phyloP scores from a whole-genome alignment of 1,140 invertebrate species.

The Drosophila persimilis region DNA sequence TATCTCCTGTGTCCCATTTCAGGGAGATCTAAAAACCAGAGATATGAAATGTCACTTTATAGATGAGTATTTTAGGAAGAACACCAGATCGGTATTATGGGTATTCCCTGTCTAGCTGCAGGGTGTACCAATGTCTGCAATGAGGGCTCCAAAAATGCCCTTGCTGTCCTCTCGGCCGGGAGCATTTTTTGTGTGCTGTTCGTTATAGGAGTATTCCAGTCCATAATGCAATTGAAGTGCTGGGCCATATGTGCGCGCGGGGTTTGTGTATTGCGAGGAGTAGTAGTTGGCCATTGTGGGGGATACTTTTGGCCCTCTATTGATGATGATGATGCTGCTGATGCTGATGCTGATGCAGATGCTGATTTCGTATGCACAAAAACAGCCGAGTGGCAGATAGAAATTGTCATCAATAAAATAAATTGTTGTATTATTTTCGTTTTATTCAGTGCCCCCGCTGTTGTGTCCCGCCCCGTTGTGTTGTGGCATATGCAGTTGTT shows the following conservation, averaged over 20 bases:
- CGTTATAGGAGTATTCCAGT: slow-evolving; percentile 22
- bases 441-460: slow-evolving; percentile 5
- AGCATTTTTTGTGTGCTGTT: slow-evolving; percentile 19
- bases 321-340: slow-evolving; percentile 28
- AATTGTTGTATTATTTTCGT: slow-evolving; percentile 51
- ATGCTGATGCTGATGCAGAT: slow-evolving; percentile 25
- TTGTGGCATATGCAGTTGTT: slow-evolving; percentile 7
- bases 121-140: no score
- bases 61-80: no score
- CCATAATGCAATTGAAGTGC: slow-evolving; percentile 60
- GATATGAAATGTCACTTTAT: no score
- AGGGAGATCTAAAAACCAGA: no score
- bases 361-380: slow-evolving; percentile 67
- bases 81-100: no score
- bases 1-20: no score
- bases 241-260: slow-evolving; percentile 19
- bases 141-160: neutral
- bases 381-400: slow-evolving; percentile 49
- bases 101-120: no score
- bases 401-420: slow-evolving; percentile 69
- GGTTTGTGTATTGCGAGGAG: neutral
- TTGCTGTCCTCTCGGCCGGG: neutral
- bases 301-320: slow-evolving; percentile 21
- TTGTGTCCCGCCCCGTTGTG: slow-evolving; percentile 2
- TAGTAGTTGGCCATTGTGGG: slow-evolving; percentile 20